Evolutionary conservation across 2,113 vertebrate genomes (phyloP).

Genomic region (Xiphophorus maculatus): DNA sequence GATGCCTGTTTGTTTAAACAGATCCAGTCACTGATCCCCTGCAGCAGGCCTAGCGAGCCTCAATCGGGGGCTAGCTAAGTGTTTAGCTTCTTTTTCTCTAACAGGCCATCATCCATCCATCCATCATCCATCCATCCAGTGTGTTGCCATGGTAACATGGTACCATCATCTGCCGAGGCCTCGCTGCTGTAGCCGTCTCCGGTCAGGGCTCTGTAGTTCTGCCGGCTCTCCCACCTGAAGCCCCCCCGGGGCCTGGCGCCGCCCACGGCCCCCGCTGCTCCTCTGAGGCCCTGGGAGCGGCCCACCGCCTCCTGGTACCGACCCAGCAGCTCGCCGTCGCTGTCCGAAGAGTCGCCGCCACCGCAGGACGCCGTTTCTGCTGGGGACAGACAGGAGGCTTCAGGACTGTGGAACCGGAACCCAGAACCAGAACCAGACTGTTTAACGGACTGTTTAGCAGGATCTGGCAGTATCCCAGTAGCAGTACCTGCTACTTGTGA

Average conservation of each 20-base stretch:
- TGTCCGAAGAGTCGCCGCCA: conserved; percentile 92
- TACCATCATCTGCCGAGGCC: conserved; percentile 93
- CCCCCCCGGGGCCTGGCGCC: conserved; percentile 80
- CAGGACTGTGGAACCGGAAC: too few species aligned
- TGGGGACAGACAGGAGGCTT: not conserved
- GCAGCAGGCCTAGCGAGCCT: too few species aligned
- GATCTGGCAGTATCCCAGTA: too few species aligned
- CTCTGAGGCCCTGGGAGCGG: conserved; percentile 84
- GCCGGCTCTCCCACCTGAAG: conserved; percentile 91
- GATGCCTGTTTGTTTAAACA: not conserved
- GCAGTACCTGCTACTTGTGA: not conserved
- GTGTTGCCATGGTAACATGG: conserved; percentile 1
- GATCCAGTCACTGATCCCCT: too few species aligned
- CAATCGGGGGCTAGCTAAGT: too few species aligned
- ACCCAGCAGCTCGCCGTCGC: conserved; percentile 94
- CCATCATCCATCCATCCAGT: not conserved
- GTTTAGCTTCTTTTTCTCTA: too few species aligned
- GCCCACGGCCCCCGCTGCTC: conserved; percentile 56
- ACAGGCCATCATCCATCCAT: not conserved
- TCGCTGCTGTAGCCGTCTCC: conserved; percentile 95
- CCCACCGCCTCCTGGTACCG: conserved; percentile 95
- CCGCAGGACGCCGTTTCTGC: conserved; percentile 87
- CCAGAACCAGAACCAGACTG: too few species aligned
- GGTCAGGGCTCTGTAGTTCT: conserved; percentile 92
- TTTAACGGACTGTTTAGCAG: too few species aligned